phyloP scores from a whole-genome alignment of 2,113 vertebrate species.

The Sebastes schlegelii region DNA sequence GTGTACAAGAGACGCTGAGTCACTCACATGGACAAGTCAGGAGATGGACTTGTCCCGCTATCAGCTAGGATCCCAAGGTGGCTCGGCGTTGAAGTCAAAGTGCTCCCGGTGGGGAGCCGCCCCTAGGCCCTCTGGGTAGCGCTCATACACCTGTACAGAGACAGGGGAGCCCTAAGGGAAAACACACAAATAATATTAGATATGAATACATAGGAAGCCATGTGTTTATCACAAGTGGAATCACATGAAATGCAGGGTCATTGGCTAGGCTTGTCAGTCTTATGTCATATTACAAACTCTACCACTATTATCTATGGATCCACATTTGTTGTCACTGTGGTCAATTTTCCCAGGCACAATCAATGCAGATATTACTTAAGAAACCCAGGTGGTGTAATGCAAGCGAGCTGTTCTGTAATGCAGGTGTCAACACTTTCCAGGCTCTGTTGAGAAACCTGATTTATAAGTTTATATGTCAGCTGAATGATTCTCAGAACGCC shows the following conservation, averaged over 20 bases:
- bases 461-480: too few relatives aligned
- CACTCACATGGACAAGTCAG: conserved; percentile 99
- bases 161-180: conserved; percentile 82
- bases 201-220: neutral
- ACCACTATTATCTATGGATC: neutral
- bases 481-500: too few relatives aligned
- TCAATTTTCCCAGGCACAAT: conserved; percentile 7
- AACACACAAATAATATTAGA: conserved; percentile 23
- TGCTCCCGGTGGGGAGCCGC: conserved; percentile 99
- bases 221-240: neutral
- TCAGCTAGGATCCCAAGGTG: conserved; percentile 99
- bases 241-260: neutral
- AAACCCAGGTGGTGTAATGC: too few relatives aligned
- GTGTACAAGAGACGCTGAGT: neutral
- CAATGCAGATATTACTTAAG: neutral
- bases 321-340: conserved; percentile 1
- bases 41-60: conserved; percentile 99
- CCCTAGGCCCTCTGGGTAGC: conserved; percentile 98
- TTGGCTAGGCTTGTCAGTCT: neutral
- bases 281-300: neutral
- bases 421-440: too few relatives aligned
- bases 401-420: too few relatives aligned
- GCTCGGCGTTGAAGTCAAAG: conserved; percentile 99
- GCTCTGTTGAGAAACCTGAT: too few relatives aligned
- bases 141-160: conserved; percentile 96